phyloP scores from a whole-genome alignment of 2,888 invertebrate species.

The Sphaerophoria taeniata region DNA sequence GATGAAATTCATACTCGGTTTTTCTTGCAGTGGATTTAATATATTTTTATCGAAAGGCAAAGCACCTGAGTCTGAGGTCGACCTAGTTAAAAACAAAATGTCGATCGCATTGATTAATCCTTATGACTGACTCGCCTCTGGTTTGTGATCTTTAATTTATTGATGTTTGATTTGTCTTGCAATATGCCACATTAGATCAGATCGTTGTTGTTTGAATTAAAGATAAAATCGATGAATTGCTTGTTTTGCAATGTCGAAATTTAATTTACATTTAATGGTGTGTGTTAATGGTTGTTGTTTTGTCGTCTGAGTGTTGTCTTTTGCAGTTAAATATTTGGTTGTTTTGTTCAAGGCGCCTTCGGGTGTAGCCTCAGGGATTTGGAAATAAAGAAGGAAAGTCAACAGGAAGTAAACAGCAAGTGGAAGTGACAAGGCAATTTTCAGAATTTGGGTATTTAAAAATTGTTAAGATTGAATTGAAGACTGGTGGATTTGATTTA shows the following conservation, averaged over 20 bases:
- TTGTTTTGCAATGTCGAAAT: slow-evolving; percentile 24
- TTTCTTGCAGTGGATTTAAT: slow-evolving; percentile 17
- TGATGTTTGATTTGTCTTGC: slow-evolving; percentile 17
- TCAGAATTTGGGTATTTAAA: too few species aligned
- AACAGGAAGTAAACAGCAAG: too few species aligned
- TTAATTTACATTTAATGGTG: slow-evolving; percentile 3
- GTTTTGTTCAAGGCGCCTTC: background rate
- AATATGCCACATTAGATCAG: background rate
- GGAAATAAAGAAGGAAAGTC: too few species aligned
- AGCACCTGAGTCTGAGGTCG: slow-evolving; percentile 61
- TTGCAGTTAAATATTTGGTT: background rate
- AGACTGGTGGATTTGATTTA: too few species aligned
- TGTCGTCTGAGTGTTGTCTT: background rate
- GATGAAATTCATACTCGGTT: slow-evolving; percentile 53
- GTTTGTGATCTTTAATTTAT: slow-evolving; percentile 54
- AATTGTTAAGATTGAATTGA: too few species aligned
- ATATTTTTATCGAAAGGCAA: slow-evolving; percentile 15
- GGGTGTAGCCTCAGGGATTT: too few species aligned
- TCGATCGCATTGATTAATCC: slow-evolving; percentile 47
- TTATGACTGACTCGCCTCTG: slow-evolving; percentile 21
- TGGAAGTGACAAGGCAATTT: too few species aligned
- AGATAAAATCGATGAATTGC: slow-evolving; percentile 23
- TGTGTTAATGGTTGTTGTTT: slow-evolving; percentile 6
- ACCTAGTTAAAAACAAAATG: slow-evolving; percentile 47
- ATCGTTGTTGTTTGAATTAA: slow-evolving; percentile 14